Percentiles rank a stretch among this genome's conserved stretches.
These are phyloP conservation scores for Drosophila flavopinicola DNA, from an alignment of 2,888 invertebrate genomes.

Conservation along the genomic window DNA sequence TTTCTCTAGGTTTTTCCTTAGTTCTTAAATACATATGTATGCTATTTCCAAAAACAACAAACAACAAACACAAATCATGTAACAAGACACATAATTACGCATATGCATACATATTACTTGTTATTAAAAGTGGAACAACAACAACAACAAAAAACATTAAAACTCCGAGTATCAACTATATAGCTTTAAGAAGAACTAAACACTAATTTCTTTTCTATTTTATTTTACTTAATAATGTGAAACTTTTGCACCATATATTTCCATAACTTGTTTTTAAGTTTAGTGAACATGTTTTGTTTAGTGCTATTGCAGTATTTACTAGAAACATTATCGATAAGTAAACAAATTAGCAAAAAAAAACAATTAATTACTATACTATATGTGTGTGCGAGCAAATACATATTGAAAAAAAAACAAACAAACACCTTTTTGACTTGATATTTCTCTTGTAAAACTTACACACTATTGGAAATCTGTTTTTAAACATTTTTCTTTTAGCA, in stretches of 20 bases:
- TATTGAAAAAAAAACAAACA: conserved; percentile 5
- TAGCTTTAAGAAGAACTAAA: conserved; percentile 13
- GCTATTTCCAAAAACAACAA: conserved; percentile 45
- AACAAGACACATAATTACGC: conserved; percentile 2
- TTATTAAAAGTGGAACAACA: conserved; percentile 17
- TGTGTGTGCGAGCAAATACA: conserved; percentile 18
- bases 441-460: not conserved
- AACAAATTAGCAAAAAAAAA: conserved; percentile 55
- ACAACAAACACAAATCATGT: not conserved
- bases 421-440: not conserved
- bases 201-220: conserved; percentile 2
- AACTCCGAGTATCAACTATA: conserved; percentile 35
- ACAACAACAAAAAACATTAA: conserved; percentile 8
- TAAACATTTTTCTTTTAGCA: conserved; percentile 1
- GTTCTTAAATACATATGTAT: conserved; percentile 2
- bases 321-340: conserved; percentile 62
- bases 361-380: conserved; percentile 28
- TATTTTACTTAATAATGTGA: conserved; percentile 1
- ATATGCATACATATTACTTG: conserved; percentile 4
- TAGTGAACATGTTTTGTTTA: conserved; percentile 65
- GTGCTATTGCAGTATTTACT: conserved; percentile 73
- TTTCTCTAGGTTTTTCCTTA: conserved; percentile 16
- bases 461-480: conserved; percentile 1
- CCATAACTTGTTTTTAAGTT: conserved; percentile 62
- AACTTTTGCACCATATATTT: conserved; percentile 68